A percentile compares a stretch with the other conserved stretches of the same genome.
phyloP scores from a whole-genome alignment of 1,140 invertebrate genomes.

The Proctacanthus coquilletti region DNA sequence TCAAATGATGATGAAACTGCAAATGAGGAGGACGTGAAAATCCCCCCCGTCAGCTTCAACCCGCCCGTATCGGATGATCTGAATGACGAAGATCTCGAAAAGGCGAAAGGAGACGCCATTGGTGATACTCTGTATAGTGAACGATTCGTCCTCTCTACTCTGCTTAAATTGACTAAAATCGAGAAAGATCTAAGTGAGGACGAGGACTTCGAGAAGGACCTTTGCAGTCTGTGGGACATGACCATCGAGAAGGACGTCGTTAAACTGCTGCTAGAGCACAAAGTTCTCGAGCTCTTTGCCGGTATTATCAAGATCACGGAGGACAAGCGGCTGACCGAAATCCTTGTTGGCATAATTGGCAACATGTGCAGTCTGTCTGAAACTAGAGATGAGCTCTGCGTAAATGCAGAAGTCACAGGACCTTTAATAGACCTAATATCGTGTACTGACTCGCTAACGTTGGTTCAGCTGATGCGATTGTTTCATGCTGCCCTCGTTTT shows the following conservation, averaged over 20 bases:
- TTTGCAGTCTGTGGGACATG: conserved; percentile 66
- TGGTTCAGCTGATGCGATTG: conserved; percentile 50
- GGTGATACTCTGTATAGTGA: conserved; percentile 59
- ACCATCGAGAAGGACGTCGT: conserved; percentile 53
- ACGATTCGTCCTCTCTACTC: conserved; percentile 50
- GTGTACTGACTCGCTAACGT: conserved; percentile 41
- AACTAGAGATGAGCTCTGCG: conserved; percentile 30
- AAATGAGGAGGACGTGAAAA: too few species aligned
- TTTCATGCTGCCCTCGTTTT: conserved; percentile 36
- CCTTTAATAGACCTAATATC: conserved; percentile 38
- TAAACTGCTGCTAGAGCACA: conserved; percentile 44
- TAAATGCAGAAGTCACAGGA: conserved; percentile 29
- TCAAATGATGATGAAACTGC: too few species aligned
- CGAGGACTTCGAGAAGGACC: conserved; percentile 44
- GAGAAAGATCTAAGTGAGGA: conserved; percentile 29
- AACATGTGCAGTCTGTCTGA: conserved; percentile 47
- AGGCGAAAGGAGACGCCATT: conserved; percentile 52
- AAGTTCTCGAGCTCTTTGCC: conserved; percentile 41
- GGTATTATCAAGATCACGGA: conserved; percentile 31
- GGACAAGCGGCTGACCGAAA: conserved; percentile 46
- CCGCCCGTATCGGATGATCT: conserved; percentile 5
- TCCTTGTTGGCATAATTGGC: conserved; percentile 52
- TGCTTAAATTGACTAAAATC: conserved; percentile 38
- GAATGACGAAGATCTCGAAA: conserved; percentile 18
- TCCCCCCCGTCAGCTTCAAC: too few species aligned